Base-by-base conservation (phyloP, 2,797 vertebrate genomes). In the Poliocrania exsul region DNA sequence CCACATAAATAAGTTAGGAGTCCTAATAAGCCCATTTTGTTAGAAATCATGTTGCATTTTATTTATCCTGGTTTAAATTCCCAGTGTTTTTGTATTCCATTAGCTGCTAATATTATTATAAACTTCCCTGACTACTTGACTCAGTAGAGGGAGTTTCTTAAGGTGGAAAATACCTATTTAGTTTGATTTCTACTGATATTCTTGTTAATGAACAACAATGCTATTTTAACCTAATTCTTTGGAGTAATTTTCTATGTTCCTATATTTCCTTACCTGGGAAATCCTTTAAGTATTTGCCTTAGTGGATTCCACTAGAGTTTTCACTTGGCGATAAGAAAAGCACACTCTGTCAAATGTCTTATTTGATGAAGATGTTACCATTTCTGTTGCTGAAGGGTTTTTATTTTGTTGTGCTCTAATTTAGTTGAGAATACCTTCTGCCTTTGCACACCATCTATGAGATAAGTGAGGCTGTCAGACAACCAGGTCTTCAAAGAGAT, bases 291-390 rank as follows among this genome's bases (percentile, higher is more conserved):
- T 33, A 2, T 31, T 81, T 84, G 6, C 2, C 16, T 84, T 84
- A n/a, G 44, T n/a, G 47, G 46, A 58, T 80, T 70, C 61, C 53
- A 40, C 11, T 15, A 8, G 11, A 44, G 6, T 10, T 86, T 86
- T 11, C 38, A 66, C 73, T 12, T 33, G 21, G 16, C 72, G 16
- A 17, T 35, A 62, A 73, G 38, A 61, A 73, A 88, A 77, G 8
- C 5, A 50, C 0, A 0, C 18, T 65, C 14, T 77, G 25, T 14
- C 15, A 20, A 40, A 44, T 20, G 14, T 28, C 6, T 4, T 31
- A 33, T 74, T 64, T 81, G 6, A 40, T 74, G 9, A 25, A 11
- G n/a, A 33, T 51, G 16, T 24, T 51, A 29, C 7, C 8, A 61
- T 42, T 84, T 90, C 20, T 79, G 31, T 50, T 84, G 40, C 37